Conservation (phyloP, 2,113 vertebrate genomes). For the Lepisosteus osseus region DNA sequence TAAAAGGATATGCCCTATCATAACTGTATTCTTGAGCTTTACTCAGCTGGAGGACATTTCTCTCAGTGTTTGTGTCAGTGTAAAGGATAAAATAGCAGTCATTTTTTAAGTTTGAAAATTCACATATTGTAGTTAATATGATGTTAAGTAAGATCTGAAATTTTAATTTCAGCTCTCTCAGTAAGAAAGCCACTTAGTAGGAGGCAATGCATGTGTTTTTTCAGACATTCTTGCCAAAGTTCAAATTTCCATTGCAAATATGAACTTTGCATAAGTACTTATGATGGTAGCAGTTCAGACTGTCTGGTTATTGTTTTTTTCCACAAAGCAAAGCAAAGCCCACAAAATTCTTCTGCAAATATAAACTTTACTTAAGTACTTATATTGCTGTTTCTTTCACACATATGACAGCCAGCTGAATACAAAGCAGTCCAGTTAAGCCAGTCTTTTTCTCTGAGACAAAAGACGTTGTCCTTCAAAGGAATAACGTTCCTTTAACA, state of each 20-base stretch:
- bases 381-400: constrained; percentile 59
- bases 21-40: too few species aligned
- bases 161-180: not conserved
- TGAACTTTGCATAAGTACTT: constrained; percentile 77
- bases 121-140: too few species aligned
- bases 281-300: constrained; percentile 60
- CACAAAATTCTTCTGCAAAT: constrained; percentile 68
- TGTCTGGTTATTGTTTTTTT: constrained; percentile 66
- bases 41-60: too few species aligned
- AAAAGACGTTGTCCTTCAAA: constrained; percentile 64
- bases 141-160: too few species aligned
- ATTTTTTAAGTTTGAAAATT: too few species aligned
- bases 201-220: constrained; percentile 41
- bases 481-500: constrained; percentile 53
- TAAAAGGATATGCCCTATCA: too few species aligned
- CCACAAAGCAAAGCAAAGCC: constrained; percentile 69
- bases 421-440: constrained; percentile 65
- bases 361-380: constrained; percentile 79
- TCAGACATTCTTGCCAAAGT: constrained; percentile 59
- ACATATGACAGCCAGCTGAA: constrained; percentile 54
- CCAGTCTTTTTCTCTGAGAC: constrained; percentile 48
- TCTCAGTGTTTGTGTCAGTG: too few species aligned
- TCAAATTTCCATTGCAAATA: constrained; percentile 76
- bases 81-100: too few species aligned
- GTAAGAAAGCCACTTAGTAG: not conserved